Evolutionary conservation across 2,113 vertebrate genomes (phyloP).

Genomic region (Chloropsis hardwickii): DNA sequence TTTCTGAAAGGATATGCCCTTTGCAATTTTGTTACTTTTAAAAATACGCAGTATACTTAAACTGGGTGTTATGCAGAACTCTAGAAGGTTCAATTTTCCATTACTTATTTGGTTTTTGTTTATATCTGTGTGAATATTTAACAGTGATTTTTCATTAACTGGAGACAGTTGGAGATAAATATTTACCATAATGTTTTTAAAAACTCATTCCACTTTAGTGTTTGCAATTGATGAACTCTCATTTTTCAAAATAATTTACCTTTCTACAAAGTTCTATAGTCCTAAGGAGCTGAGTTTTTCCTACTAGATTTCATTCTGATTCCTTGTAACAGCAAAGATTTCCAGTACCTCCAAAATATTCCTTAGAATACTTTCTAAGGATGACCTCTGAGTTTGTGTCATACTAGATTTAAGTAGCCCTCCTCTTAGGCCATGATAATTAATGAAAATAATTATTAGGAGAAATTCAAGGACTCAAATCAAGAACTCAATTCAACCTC

Average conservation of each 20-base stretch:
- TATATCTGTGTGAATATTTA: background rate
- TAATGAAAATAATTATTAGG: background rate
- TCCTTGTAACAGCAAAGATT: background rate
- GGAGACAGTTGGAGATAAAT: background rate
- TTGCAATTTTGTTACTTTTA: background rate
- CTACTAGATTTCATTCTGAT: background rate
- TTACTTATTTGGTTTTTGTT: background rate
- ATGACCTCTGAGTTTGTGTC: background rate
- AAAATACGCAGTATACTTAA: background rate
- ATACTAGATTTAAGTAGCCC: background rate
- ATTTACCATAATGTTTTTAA: background rate
- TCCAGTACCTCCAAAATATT: background rate
- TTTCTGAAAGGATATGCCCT: background rate
- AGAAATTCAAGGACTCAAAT: background rate
- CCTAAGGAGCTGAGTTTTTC: background rate
- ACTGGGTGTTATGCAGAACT: background rate
- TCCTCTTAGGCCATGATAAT: background rate
- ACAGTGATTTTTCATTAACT: background rate
- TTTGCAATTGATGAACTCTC: background rate
- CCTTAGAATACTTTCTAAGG: background rate
- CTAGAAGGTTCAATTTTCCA: background rate
- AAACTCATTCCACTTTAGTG: accelerated
- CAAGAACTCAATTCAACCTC: background rate
- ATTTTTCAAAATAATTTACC: background rate
- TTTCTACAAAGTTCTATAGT: background rate